Conservation (phyloP, 2,797 vertebrate species). For the Sebastes melanostomus region DNA sequence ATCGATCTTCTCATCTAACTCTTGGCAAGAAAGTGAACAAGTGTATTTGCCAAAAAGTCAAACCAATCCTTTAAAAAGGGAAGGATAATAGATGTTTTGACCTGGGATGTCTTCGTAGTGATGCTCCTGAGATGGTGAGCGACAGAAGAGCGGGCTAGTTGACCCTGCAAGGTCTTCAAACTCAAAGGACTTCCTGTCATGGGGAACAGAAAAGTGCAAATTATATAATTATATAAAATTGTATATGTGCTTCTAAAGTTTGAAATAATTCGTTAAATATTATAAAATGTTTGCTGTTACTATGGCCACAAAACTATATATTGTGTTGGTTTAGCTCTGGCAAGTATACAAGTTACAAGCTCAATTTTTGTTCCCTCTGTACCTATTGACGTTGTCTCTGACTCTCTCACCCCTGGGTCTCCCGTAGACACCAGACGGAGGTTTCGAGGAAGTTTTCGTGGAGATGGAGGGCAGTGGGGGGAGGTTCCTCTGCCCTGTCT, state of each 20-base stretch:
- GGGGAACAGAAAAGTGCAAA: not conserved
- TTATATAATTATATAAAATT: too few species aligned
- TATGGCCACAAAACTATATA: not conserved
- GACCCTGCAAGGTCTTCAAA: conserved; percentile 89
- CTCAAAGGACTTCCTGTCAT: conserved; percentile 89
- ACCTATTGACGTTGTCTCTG: conserved; percentile 88
- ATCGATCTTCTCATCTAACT: not conserved
- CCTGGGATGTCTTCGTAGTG: conserved; percentile 94
- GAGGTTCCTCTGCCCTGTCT: conserved; percentile 85
- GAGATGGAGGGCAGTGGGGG: conserved; percentile 89
- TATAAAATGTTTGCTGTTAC: not conserved
- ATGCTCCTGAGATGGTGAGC: conserved; percentile 91
- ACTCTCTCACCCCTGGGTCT: conserved; percentile 84
- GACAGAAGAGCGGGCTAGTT: conserved; percentile 81
- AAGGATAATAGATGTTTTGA: conserved; percentile 13
- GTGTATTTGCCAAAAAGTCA: not conserved
- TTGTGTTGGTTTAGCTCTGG: not conserved
- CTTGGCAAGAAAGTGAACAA: not conserved
- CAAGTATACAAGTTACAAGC: not conserved
- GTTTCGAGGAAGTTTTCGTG: conserved; percentile 81
- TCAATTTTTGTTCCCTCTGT: not conserved
- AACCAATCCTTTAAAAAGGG: not conserved
- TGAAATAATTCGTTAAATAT: not conserved
- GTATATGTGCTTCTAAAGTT: not conserved
- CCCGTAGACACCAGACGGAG: conserved; percentile 84